Evolutionary conservation across 2,797 vertebrate species (phyloP).

Genomic region (Diplodus puntazzo): DNA sequence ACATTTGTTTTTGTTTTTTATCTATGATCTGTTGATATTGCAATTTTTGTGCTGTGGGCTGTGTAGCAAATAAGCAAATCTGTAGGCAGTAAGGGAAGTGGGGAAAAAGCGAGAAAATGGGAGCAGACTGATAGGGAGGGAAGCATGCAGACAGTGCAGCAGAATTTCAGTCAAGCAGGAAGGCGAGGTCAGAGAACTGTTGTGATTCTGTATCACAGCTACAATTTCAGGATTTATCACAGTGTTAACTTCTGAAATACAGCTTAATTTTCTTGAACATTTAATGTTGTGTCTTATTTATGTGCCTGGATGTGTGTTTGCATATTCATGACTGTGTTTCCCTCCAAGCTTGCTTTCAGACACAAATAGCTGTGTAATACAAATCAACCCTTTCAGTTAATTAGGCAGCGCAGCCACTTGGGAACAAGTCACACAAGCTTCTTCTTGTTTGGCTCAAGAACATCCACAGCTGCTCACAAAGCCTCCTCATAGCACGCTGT

Average conservation of each 20-base stretch:
- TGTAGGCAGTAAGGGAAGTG: slow-evolving; percentile 3
- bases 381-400: slow-evolving; percentile 65
- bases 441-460: slow-evolving; percentile 63
- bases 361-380: slow-evolving; percentile 49
- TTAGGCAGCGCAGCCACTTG: slow-evolving; percentile 45
- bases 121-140: slow-evolving; percentile 5
- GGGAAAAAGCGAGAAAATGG: not conserved
- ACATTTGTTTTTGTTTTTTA: not conserved
- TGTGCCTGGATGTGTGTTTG: slow-evolving; percentile 5
- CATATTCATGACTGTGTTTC: not conserved
- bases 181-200: slow-evolving; percentile 10
- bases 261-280: not conserved
- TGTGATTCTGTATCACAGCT: not conserved
- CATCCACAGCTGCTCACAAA: slow-evolving; percentile 61
- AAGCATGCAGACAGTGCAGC: slow-evolving; percentile 7
- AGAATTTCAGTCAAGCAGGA: slow-evolving; percentile 17
- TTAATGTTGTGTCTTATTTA: not conserved
- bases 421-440: slow-evolving; percentile 45
- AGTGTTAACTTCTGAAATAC: not conserved
- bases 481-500: slow-evolving; percentile 34
- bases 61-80: slow-evolving; percentile 5
- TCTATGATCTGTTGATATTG: slow-evolving; percentile 14
- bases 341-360: slow-evolving; percentile 24
- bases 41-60: slow-evolving; percentile 15
- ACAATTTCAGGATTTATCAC: not conserved